phyloP scores from a whole-genome alignment of 2,888 invertebrate genomes.

The Mechanitis mazaeus region DNA sequence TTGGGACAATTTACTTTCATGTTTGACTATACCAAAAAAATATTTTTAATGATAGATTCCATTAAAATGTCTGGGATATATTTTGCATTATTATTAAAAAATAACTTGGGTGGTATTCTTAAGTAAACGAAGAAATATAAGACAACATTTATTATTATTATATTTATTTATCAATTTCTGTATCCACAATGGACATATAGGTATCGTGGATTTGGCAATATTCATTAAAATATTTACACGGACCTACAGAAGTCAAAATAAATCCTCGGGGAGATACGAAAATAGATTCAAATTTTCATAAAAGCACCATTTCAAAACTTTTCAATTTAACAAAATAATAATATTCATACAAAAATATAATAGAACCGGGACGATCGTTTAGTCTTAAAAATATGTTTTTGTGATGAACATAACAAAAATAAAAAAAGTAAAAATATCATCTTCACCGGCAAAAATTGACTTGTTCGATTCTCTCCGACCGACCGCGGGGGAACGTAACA shows the following conservation, averaged over 20 bases:
- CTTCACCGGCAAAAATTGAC: constrained; percentile 37
- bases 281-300: constrained; percentile 18
- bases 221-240: constrained; percentile 36
- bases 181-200: constrained; percentile 71
- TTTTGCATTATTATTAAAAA: no score
- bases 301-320: constrained; percentile 24
- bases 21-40: no score
- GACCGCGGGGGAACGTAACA: constrained; percentile 48
- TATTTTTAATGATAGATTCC: no score
- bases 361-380: constrained; percentile 22
- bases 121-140: constrained; percentile 18
- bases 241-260: constrained; percentile 12
- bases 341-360: constrained; percentile 27
- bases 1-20: no score
- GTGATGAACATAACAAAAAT: constrained; percentile 36
- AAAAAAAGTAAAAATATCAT: constrained; percentile 44
- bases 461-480: constrained; percentile 63
- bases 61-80: no score
- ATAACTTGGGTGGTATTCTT: no score
- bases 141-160: constrained; percentile 38
- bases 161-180: constrained; percentile 76
- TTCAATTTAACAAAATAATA: constrained; percentile 18
- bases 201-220: constrained; percentile 50
- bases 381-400: constrained; percentile 28
- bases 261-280: constrained; percentile 11